A percentile compares a stretch with the other conserved stretches of the same genome.
Evolutionary conservation across 2,113 vertebrate species (phyloP).

Genomic region (Cinclus mexicanus): DNA sequence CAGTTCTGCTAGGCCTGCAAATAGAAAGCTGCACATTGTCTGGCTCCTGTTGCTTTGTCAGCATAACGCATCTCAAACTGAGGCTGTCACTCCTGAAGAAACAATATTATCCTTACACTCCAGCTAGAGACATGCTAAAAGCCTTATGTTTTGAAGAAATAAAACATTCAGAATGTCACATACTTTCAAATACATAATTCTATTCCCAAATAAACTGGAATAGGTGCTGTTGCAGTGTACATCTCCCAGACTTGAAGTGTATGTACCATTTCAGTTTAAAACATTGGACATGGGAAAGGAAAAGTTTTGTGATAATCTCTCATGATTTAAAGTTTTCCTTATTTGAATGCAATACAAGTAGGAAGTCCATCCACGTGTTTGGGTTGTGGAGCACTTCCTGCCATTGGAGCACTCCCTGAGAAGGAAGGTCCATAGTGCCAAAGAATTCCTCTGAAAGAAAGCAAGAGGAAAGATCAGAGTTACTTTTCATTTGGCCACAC

Average conservation of each 20-base stretch:
- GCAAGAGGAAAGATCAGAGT: neutral
- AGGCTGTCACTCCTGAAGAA: neutral
- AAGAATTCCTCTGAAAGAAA: neutral
- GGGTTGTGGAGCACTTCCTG: constrained; percentile 62
- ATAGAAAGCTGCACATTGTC: neutral
- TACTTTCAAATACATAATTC: neutral
- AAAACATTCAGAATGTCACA: neutral
- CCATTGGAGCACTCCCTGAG: constrained; percentile 49
- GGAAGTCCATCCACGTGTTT: constrained; percentile 72
- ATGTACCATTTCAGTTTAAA: neutral
- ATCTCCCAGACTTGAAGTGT: neutral
- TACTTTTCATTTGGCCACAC: neutral
- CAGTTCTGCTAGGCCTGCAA: neutral
- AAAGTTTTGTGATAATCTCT: neutral
- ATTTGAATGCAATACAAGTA: constrained; percentile 50
- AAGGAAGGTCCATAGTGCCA: neutral
- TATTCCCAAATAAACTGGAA: neutral
- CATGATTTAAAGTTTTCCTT: neutral
- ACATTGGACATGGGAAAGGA: fast-evolving
- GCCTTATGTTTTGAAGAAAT: neutral
- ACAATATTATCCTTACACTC: neutral
- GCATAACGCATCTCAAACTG: neutral
- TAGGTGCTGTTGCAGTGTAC: neutral
- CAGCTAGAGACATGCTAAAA: neutral
- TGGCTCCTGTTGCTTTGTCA: neutral